Conservation (phyloP, 1,140 invertebrate species). For the Mylabris phalerata region DNA sequence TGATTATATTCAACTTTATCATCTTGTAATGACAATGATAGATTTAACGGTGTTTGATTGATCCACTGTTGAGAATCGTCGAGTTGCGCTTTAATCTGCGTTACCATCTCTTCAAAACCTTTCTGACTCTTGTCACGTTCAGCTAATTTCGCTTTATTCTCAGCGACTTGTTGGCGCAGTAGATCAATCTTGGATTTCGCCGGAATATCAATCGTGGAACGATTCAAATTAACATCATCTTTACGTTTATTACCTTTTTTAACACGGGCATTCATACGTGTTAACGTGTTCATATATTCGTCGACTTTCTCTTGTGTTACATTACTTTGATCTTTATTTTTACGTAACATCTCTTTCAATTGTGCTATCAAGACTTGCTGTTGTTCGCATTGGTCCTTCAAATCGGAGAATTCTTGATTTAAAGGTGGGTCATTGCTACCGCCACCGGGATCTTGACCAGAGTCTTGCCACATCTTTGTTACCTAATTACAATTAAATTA, state of each 20-base stretch:
- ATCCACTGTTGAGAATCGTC: conserved; percentile 41
- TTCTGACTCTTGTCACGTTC: conserved; percentile 42
- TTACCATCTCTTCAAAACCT: conserved; percentile 44
- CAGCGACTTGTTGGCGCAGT: conserved; percentile 45
- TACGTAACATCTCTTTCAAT: conserved; percentile 41
- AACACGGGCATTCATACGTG: conserved; percentile 31
- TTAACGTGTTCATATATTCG: conserved; percentile 39
- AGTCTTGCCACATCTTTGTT: conserved; percentile 32
- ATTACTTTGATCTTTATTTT: conserved; percentile 34
- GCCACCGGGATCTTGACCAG: conserved; percentile 35
- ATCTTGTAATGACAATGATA: conserved; percentile 33
- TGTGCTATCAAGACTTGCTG: conserved; percentile 39
- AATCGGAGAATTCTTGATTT: conserved; percentile 30
- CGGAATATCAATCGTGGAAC: conserved; percentile 32
- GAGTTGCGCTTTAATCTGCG: conserved; percentile 42
- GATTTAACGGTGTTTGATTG: conserved; percentile 36
- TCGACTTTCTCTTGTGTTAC: conserved; percentile 40
- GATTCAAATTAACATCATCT: conserved; percentile 20
- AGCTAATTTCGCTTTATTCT: conserved; percentile 44
- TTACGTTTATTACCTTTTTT: conserved; percentile 28
- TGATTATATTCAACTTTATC: conserved; percentile 35
- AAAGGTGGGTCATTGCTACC: conserved; percentile 9
- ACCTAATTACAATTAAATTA: conserved; percentile 1
- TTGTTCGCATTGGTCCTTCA: conserved; percentile 40
- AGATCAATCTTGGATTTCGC: conserved; percentile 46